phyloP scores from a whole-genome alignment of 1,140 invertebrate species.

The Lysiphlebus fabarum region DNA sequence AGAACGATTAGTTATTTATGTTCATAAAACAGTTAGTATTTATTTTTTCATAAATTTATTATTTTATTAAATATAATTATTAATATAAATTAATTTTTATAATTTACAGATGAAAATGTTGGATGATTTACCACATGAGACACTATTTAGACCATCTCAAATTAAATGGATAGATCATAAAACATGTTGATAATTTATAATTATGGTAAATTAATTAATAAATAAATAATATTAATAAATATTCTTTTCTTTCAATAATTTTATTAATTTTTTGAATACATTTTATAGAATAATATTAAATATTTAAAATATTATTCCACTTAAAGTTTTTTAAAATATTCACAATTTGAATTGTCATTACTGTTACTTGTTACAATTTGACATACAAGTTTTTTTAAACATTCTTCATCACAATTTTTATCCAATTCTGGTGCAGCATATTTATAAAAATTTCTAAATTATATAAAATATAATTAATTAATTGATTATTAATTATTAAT shows the following conservation, averaged over 20 bases:
- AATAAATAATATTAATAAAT: neutral
- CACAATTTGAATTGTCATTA: conserved; percentile 57
- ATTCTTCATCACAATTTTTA: conserved; percentile 56
- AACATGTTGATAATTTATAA: neutral
- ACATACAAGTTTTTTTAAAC: conserved; percentile 60
- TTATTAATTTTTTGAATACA: neutral
- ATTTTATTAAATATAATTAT: conserved; percentile 34
- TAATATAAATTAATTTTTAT: conserved; percentile 21
- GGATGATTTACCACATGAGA: conserved; percentile 46
- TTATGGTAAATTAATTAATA: neutral
- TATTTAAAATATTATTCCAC: neutral
- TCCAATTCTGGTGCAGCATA: conserved; percentile 57
- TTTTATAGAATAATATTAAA: too few species aligned
- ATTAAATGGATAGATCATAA: conserved; percentile 40
- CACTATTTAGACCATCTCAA: conserved; percentile 45
- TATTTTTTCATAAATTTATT: conserved; percentile 3
- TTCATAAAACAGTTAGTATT: conserved; percentile 65
- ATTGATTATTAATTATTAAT: neutral
- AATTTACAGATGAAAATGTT: conserved; percentile 42
- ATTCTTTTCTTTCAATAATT: neutral
- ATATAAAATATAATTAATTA: conserved; percentile 11
- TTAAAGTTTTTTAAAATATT: conserved; percentile 43
- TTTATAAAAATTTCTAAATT: conserved; percentile 53
- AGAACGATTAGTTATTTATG: conserved; percentile 67
- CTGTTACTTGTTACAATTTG: conserved; percentile 58